Evolutionary conservation across 2,888 invertebrate genomes (phyloP).

Genomic region (Caenorhabditis angaria): DNA sequence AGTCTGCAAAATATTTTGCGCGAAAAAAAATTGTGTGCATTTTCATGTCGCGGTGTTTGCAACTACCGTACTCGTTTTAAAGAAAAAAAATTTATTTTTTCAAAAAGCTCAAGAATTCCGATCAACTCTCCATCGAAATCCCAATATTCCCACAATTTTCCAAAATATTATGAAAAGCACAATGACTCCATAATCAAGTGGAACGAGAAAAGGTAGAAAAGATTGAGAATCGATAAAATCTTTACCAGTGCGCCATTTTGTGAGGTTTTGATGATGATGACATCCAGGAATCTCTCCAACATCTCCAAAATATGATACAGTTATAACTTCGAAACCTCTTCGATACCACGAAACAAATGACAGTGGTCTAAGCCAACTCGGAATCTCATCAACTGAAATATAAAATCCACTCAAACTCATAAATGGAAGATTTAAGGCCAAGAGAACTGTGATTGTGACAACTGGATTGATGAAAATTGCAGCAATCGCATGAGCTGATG

Average conservation of each 20-base stretch:
- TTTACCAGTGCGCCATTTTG: background rate
- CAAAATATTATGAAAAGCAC: background rate
- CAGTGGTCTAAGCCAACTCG: constrained; percentile 69
- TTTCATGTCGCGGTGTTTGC: background rate
- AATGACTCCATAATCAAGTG: background rate
- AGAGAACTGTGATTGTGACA: constrained; percentile 37
- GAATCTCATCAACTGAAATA: constrained; percentile 54
- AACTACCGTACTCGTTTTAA: no score
- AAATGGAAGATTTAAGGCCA: constrained; percentile 40
- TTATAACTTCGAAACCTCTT: constrained; percentile 68
- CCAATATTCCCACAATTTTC: background rate
- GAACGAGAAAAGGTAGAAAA: background rate
- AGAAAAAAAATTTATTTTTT: no score
- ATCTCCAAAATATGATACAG: constrained; percentile 22
- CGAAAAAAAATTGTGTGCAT: constrained; percentile 1
- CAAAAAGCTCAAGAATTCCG: background rate
- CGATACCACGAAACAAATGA: constrained; percentile 72
- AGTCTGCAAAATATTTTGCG: no score
- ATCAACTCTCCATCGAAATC: background rate
- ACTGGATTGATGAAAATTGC: constrained; percentile 35
- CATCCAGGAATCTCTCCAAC: constrained; percentile 12
- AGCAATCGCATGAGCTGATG: constrained; percentile 29
- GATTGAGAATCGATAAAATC: background rate
- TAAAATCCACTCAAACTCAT: constrained; percentile 80
- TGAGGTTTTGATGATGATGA: no score